These are phyloP conservation scores for Ellobium chinense DNA, from an alignment of 2,888 invertebrate species.

Conservation along the genomic window DNA sequence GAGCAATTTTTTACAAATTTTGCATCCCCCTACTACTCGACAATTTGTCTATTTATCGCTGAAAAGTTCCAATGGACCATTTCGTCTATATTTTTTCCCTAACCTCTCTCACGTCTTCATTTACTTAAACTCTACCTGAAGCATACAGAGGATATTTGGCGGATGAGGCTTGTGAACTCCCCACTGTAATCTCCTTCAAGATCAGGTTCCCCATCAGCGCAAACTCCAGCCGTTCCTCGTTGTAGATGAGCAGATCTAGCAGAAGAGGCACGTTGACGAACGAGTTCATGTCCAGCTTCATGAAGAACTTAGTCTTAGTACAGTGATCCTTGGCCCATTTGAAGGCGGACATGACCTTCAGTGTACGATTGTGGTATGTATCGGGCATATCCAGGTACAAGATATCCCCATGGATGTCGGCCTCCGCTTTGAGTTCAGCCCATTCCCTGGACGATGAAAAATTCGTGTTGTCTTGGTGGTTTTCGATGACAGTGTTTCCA, in stretches of 20 bases:
- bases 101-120: too few relatives aligned
- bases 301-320: slow-evolving; percentile 3
- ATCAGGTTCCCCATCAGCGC: slow-evolving; percentile 9
- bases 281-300: slow-evolving; percentile 32
- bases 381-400: slow-evolving; percentile 37
- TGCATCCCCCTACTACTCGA: too few relatives aligned
- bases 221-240: slow-evolving; percentile 13
- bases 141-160: slow-evolving; percentile 22
- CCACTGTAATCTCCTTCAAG: not conserved
- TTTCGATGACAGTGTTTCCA: not conserved
- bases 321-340: slow-evolving; percentile 30
- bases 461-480: not conserved
- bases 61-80: too few relatives aligned
- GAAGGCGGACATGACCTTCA: slow-evolving; percentile 28
- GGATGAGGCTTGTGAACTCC: too few relatives aligned
- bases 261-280: slow-evolving; percentile 27
- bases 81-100: too few relatives aligned
- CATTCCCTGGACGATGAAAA: not conserved
- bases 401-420: slow-evolving; percentile 7
- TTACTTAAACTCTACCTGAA: slow-evolving; percentile 4
- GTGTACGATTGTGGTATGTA: slow-evolving; percentile 33
- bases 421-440: not conserved
- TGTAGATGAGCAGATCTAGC: slow-evolving; percentile 15
- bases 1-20: too few relatives aligned
- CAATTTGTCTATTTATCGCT: too few relatives aligned